phyloP scores from a whole-genome alignment of 2,888 invertebrate genomes.

The Amblyjoppa proteus region DNA sequence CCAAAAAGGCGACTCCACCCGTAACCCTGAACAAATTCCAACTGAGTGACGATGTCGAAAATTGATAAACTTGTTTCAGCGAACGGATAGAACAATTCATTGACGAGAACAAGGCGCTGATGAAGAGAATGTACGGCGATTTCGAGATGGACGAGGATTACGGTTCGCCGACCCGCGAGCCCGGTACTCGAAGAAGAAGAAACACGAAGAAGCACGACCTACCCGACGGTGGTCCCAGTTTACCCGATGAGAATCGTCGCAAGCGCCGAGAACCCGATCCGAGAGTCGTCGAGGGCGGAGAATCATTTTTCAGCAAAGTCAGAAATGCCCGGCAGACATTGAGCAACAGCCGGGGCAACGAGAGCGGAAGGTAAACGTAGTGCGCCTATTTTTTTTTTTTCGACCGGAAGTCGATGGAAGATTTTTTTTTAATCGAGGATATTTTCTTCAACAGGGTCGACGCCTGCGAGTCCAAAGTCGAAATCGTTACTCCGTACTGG shows the following conservation, averaged over 20 bases:
- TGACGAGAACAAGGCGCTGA: slow-evolving; percentile 97
- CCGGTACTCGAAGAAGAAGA: slow-evolving; percentile 75
- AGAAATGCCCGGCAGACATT: slow-evolving; percentile 87
- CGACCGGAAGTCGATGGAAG: not conserved
- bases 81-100: slow-evolving; percentile 96
- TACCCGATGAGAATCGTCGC: slow-evolving; percentile 62
- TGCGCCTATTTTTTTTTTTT: not conserved
- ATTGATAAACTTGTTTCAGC: slow-evolving; percentile 85
- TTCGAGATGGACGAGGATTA: slow-evolving; percentile 89
- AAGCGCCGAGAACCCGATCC: slow-evolving; percentile 78
- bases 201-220: slow-evolving; percentile 74
- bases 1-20: too few species aligned
- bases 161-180: slow-evolving; percentile 85
- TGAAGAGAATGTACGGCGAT: slow-evolving; percentile 97
- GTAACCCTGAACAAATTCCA: not conserved
- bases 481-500: slow-evolving; percentile 97
- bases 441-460: slow-evolving; percentile 88
- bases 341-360: slow-evolving; percentile 85
- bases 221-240: slow-evolving; percentile 80
- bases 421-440: slow-evolving; percentile 41
- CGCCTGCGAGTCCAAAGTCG: slow-evolving; percentile 96
- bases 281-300: slow-evolving; percentile 84
- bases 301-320: slow-evolving; percentile 86
- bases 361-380: slow-evolving; percentile 86
- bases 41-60: not conserved